Evolutionary conservation across 1,140 invertebrate genomes (phyloP).

Genomic region (Drosophila ercepeae): DNA sequence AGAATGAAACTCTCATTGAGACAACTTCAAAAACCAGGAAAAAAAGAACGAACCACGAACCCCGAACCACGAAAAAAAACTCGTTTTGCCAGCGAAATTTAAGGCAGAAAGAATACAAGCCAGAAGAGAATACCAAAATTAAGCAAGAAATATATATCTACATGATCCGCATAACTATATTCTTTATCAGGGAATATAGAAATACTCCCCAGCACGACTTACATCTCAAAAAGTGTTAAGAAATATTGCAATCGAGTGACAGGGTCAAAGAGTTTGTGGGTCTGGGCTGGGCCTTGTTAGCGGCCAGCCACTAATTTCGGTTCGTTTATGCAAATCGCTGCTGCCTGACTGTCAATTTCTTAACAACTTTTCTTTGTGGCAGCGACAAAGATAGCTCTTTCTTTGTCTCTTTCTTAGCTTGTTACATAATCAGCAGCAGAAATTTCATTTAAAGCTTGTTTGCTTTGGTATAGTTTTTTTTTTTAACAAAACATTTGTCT

Average conservation of each 20-base stretch:
- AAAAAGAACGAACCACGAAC: constrained; percentile 9
- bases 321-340: constrained; percentile 43
- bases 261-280: constrained; percentile 39
- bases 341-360: constrained; percentile 66
- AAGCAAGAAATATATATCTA: constrained; percentile 39
- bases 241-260: constrained; percentile 15
- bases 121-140: constrained; percentile 49
- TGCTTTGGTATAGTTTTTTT: constrained; percentile 4
- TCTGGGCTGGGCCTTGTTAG: constrained; percentile 54
- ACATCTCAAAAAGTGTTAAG: background rate
- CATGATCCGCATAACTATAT: background rate
- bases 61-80: constrained; percentile 51
- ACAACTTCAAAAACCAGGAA: constrained; percentile 35
- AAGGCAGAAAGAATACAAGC: constrained; percentile 53
- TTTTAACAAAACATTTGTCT: constrained; percentile 58
- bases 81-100: constrained; percentile 64
- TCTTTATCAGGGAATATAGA: constrained; percentile 1
- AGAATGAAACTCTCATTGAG: constrained; percentile 73
- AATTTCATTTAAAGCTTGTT: constrained; percentile 51
- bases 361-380: constrained; percentile 61
- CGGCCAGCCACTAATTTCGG: constrained; percentile 44
- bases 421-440: constrained; percentile 59
- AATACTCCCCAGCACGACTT: background rate
- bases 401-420: constrained; percentile 9
- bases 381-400: constrained; percentile 37